These are phyloP conservation scores for Noctuana brunneofusca DNA, from an alignment of 2,888 invertebrate species.

Conservation along the genomic window DNA sequence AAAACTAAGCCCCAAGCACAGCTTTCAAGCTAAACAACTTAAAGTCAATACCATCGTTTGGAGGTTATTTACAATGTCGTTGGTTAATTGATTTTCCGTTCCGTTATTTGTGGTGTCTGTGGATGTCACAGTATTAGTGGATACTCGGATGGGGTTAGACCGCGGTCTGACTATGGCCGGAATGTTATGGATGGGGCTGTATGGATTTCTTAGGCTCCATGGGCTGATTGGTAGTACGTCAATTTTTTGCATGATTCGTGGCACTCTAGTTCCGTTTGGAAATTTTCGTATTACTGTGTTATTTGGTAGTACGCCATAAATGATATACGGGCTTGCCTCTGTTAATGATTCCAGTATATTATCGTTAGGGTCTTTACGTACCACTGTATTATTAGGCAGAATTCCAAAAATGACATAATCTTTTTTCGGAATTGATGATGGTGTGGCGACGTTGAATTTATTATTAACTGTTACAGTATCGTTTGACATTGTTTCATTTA, in stretches of 20 bases:
- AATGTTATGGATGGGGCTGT: slow-evolving; percentile 83
- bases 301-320: slow-evolving; percentile 90
- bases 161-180: slow-evolving; percentile 82
- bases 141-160: slow-evolving; percentile 84
- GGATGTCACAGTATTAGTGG: slow-evolving; percentile 86
- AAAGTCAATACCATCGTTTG: slow-evolving; percentile 80
- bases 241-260: slow-evolving; percentile 84
- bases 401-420: slow-evolving; percentile 90
- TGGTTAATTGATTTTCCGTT: slow-evolving; percentile 78
- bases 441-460: slow-evolving; percentile 50
- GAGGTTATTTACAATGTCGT: slow-evolving; percentile 82
- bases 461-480: slow-evolving; percentile 49
- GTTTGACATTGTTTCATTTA: slow-evolving; percentile 49
- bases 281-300: slow-evolving; percentile 91
- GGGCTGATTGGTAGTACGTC: slow-evolving; percentile 84
- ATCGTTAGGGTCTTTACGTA: slow-evolving; percentile 88
- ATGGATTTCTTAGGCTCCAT: slow-evolving; percentile 83
- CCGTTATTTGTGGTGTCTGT: slow-evolving; percentile 83
- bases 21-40: slow-evolving; percentile 77
- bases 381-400: slow-evolving; percentile 90
- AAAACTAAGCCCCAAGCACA: slow-evolving; percentile 71
- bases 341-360: slow-evolving; percentile 86
- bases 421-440: slow-evolving; percentile 77
- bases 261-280: slow-evolving; percentile 90
- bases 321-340: slow-evolving; percentile 87